A percentile compares a stretch with the other conserved stretches of the same genome.
Conservation (phyloP, 2,113 vertebrate species). For the Notechis scutatus region DNA sequence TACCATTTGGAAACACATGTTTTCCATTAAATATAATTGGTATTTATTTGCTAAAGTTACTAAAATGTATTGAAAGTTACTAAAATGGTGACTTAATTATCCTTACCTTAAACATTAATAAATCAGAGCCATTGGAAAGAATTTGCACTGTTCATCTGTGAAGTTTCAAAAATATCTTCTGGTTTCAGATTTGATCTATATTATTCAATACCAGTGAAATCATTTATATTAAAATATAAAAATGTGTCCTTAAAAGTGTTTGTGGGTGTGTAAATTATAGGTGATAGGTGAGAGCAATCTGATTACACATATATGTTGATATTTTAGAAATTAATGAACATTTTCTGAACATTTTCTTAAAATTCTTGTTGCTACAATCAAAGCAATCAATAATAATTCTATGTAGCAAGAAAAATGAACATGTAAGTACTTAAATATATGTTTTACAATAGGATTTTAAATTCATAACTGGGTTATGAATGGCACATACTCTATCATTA, state of each 20-base stretch:
- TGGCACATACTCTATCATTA: not conserved
- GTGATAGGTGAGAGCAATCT: not conserved
- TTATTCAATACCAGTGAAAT: conserved; percentile 32
- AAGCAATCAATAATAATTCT: not conserved
- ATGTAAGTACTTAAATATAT: not conserved
- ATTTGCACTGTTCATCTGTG: conserved; percentile 31
- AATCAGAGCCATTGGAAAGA: conserved; percentile 45
- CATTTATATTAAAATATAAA: not conserved
- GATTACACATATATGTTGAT: not conserved
- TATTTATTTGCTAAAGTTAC: conserved; percentile 27
- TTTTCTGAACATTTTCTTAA: not conserved
- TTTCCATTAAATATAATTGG: not conserved
- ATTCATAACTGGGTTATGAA: conserved; percentile 3
- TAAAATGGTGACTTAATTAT: not conserved
- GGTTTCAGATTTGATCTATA: conserved; percentile 46
- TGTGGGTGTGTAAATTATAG: not conserved
- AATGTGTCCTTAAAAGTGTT: not conserved
- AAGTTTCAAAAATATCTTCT: conserved; percentile 45
- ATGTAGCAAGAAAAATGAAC: not conserved
- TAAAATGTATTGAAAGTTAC: conserved; percentile 12
- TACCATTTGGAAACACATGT: conserved; percentile 10
- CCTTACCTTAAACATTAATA: conserved; percentile 54
- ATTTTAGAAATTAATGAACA: not conserved
- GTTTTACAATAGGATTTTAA: not conserved
- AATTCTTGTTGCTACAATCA: not conserved